Conservation (phyloP, 2,888 invertebrate species). For the Rhodophaea formosa region DNA sequence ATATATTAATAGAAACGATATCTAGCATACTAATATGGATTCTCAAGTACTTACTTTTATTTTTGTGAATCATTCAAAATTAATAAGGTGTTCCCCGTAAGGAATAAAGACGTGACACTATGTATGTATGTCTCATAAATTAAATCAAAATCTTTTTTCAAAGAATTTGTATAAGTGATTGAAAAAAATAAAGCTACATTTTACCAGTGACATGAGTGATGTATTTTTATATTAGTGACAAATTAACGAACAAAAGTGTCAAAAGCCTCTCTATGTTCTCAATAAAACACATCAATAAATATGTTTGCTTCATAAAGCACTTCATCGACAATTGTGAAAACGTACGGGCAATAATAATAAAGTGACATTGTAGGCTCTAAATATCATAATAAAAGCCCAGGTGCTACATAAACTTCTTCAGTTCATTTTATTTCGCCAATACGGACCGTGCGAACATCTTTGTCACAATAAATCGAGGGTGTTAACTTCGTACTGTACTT, state of each 20-base stretch:
- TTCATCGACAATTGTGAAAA: conserved; percentile 15
- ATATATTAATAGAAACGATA: too few species aligned
- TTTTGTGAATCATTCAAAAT: too few species aligned
- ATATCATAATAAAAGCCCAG: conserved; percentile 32
- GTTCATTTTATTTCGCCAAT: conserved; percentile 36
- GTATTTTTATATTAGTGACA: too few species aligned
- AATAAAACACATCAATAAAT: conserved; percentile 8
- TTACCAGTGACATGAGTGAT: too few species aligned
- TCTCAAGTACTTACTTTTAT: too few species aligned
- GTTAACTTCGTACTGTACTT: conserved; percentile 31
- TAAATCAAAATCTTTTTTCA: too few species aligned
- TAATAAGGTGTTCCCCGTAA: too few species aligned
- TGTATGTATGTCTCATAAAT: too few species aligned
- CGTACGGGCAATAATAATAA: conserved; percentile 19
- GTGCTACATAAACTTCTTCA: conserved; percentile 28
- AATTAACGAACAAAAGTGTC: not conserved
- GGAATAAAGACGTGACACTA: too few species aligned
- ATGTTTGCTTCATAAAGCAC: conserved; percentile 9
- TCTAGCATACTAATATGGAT: too few species aligned
- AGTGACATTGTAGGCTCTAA: conserved; percentile 27
- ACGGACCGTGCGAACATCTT: conserved; percentile 39
- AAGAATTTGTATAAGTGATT: too few species aligned
- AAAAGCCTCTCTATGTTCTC: not conserved
- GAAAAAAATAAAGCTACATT: too few species aligned
- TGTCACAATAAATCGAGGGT: conserved; percentile 41